Percentiles rank a stretch among this genome's conserved stretches.
Evolutionary conservation across 2,113 vertebrate genomes (phyloP).

Genomic region (Callipepla squamata): DNA sequence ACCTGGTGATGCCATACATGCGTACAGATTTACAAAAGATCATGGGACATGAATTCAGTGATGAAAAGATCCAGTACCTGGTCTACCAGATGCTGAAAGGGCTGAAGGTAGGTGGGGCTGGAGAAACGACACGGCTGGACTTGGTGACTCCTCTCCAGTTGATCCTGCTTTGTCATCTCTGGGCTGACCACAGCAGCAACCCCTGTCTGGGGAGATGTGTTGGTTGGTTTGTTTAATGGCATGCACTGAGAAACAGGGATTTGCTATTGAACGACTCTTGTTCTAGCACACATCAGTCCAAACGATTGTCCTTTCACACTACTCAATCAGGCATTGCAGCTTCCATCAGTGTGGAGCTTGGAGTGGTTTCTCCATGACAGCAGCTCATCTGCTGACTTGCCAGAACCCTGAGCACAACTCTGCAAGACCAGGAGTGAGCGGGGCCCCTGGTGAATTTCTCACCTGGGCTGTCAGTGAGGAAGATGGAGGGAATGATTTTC

Average conservation of each 20-base stretch:
- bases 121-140: neutral
- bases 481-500: neutral
- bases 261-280: neutral
- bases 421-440: neutral
- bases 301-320: neutral
- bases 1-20: constrained; percentile 99
- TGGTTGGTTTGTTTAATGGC: neutral
- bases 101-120: constrained; percentile 85
- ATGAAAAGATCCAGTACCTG: constrained; percentile 93
- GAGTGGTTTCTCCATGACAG: neutral
- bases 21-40: constrained; percentile 95
- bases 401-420: neutral
- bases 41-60: constrained; percentile 89
- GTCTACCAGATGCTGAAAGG: constrained; percentile 98
- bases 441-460: neutral
- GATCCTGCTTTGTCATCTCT: neutral
- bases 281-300: neutral
- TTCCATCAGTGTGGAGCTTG: neutral
- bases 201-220: neutral
- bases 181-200: neutral
- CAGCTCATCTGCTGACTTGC: neutral
- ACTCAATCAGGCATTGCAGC: fast-evolving
- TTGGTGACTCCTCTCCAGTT: neutral
- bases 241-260: neutral
- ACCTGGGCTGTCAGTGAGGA: neutral